phyloP scores from a whole-genome alignment of 2,797 vertebrate genomes.

The Chromobotia macracanthus region DNA sequence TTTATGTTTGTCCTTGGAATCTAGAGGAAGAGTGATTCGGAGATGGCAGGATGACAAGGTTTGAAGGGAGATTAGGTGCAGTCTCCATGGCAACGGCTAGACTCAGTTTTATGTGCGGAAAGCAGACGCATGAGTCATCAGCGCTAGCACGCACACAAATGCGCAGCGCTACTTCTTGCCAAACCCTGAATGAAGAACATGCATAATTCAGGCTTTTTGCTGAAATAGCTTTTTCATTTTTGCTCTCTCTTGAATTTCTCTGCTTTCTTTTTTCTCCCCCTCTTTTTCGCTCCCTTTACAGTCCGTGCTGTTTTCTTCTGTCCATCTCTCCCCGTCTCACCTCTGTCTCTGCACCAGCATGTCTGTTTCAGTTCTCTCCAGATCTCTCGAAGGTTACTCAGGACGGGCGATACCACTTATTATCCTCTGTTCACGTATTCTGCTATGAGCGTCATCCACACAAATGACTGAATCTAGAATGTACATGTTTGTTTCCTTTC shows the following conservation, averaged over 20 bases:
- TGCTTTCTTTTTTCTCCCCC: not conserved
- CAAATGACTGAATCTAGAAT: not conserved
- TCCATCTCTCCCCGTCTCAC: not conserved
- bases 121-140: conserved; percentile 69
- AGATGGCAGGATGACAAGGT: conserved; percentile 22
- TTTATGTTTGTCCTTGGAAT: conserved; percentile 16
- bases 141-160: conserved; percentile 15
- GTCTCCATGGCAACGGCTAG: conserved; percentile 72
- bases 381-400: not conserved
- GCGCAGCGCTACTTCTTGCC: conserved; percentile 17
- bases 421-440: not conserved
- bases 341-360: not conserved
- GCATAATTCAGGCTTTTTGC: conserved; percentile 57
- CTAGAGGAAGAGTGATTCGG: conserved; percentile 24
- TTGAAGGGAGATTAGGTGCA: conserved; percentile 41
- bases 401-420: not conserved
- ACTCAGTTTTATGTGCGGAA: conserved; percentile 64
- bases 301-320: not conserved
- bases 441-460: not conserved
- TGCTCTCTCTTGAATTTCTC: not conserved
- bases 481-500: not conserved
- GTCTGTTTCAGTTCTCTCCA: not conserved
- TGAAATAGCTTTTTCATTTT: conserved; percentile 39
- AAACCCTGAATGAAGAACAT: conserved; percentile 37
- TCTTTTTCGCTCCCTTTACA: not conserved